Conservation (phyloP, 2,113 vertebrate genomes). For the Xenopus laevis region DNA sequence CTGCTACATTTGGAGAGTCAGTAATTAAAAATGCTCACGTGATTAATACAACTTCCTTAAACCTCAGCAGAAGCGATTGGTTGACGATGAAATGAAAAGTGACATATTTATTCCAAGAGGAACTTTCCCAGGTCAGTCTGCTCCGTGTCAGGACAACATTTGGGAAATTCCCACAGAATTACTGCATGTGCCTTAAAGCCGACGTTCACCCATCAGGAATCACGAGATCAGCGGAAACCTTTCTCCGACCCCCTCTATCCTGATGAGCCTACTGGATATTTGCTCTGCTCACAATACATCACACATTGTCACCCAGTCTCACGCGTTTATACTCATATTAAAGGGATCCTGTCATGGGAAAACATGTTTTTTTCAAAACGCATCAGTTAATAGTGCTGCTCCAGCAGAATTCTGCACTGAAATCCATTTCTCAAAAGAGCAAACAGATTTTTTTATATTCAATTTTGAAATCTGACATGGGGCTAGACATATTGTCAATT, state of each 20-base stretch:
- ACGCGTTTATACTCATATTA: not conserved
- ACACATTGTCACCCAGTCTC: not conserved
- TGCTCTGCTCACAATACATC: not conserved
- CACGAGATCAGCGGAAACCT: not conserved
- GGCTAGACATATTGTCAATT: no score
- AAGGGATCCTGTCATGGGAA: no score
- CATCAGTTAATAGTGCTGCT: no score
- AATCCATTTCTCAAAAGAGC: no score
- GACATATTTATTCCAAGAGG: conserved; percentile 5
- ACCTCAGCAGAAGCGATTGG: no score
- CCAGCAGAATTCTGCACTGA: no score
- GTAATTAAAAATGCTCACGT: no score
- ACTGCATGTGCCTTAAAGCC: fast-evolving
- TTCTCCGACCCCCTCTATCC: not conserved
- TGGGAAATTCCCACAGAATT: conserved; percentile 3
- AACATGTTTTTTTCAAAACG: no score
- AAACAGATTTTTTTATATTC: no score
- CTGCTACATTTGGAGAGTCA: no score
- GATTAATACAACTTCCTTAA: no score
- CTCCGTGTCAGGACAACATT: conserved; percentile 14
- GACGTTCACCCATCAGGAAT: not conserved
- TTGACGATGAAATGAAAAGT: conserved; percentile 1
- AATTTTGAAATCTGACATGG: no score
- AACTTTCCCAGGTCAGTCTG: conserved; percentile 25
- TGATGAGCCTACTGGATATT: not conserved